Evolutionary conservation across 2,888 invertebrate genomes (phyloP).

Genomic region (Cylloceria caligata): DNA sequence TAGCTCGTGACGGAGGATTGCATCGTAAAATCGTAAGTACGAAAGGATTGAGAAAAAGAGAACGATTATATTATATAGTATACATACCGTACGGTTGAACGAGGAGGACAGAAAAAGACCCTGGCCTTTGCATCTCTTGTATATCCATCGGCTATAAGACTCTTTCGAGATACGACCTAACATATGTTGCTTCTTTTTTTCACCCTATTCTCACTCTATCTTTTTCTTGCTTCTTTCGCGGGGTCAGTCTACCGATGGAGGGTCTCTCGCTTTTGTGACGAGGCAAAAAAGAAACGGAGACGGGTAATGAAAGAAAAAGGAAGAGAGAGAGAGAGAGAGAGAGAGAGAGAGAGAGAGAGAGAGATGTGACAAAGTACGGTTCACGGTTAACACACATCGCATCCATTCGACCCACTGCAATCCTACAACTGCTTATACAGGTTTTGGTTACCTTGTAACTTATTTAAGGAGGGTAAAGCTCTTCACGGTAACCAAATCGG

Average conservation of each 20-base stretch:
- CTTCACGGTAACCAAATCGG: too few relatives aligned
- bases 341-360: not conserved
- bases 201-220: conserved; percentile 56
- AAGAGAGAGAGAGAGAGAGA: not conserved
- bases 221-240: conserved; percentile 35
- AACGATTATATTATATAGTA: not conserved
- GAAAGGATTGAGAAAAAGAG: not conserved
- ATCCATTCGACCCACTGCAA: conserved; percentile 26
- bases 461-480: not conserved
- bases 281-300: conserved; percentile 15
- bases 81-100: not conserved
- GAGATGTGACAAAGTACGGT: conserved; percentile 14
- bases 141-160: conserved; percentile 26
- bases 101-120: conserved; percentile 11
- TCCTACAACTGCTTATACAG: conserved; percentile 1
- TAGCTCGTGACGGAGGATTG: not conserved
- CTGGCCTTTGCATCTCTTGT: conserved; percentile 55
- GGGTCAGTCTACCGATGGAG: conserved; percentile 42
- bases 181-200: conserved; percentile 41
- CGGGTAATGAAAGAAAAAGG: not conserved
- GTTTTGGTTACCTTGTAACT: not conserved
- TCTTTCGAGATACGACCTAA: conserved; percentile 10
- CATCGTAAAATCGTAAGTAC: not conserved
- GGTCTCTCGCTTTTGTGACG: conserved; percentile 33
- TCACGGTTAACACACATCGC: conserved; percentile 23